These are phyloP conservation scores for Eumaeus atala DNA, from an alignment of 1,140 invertebrate genomes.

Conservation along the genomic window DNA sequence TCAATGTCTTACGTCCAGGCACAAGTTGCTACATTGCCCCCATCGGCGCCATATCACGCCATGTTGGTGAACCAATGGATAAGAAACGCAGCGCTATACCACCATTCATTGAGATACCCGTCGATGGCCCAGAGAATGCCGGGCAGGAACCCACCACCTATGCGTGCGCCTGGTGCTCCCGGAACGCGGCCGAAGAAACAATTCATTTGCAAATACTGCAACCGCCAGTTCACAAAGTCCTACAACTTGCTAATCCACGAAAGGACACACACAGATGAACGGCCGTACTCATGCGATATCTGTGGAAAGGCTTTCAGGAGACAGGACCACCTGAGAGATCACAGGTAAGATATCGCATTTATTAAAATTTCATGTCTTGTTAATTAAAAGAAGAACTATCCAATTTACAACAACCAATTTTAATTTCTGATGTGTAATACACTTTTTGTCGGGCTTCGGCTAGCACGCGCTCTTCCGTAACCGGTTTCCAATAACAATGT, in stretches of 20 bases:
- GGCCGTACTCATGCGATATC: conserved; percentile 96
- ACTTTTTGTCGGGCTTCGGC: conserved; percentile 47
- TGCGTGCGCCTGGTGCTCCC: conserved; percentile 74
- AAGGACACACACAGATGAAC: conserved; percentile 95
- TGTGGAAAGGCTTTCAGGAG: conserved; percentile 95
- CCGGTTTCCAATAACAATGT: conserved; percentile 64
- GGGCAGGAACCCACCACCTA: conserved; percentile 70
- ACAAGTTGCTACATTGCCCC: conserved; percentile 57
- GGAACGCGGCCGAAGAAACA: conserved; percentile 89
- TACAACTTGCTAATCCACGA: conserved; percentile 97
- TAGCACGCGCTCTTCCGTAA: conserved; percentile 60
- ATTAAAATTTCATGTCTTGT: conserved; percentile 14
- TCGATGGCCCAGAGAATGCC: conserved; percentile 63
- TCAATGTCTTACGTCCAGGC: conserved; percentile 66
- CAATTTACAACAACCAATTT: conserved; percentile 49
- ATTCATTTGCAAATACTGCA: conserved; percentile 97
- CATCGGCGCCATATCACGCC: conserved; percentile 64
- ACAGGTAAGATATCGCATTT: conserved; percentile 78
- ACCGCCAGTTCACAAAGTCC: conserved; percentile 95
- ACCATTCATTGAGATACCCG: conserved; percentile 71
- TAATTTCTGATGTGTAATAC: conserved; percentile 6
- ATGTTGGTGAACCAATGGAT: conserved; percentile 83
- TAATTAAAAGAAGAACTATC: not conserved
- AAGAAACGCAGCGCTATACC: conserved; percentile 79
- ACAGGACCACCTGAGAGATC: conserved; percentile 94